Evolutionary conservation across 1,140 invertebrate species (phyloP), one percentile per base, ranked within the genome.

Genomic region (Theocolax elegans): DNA sequence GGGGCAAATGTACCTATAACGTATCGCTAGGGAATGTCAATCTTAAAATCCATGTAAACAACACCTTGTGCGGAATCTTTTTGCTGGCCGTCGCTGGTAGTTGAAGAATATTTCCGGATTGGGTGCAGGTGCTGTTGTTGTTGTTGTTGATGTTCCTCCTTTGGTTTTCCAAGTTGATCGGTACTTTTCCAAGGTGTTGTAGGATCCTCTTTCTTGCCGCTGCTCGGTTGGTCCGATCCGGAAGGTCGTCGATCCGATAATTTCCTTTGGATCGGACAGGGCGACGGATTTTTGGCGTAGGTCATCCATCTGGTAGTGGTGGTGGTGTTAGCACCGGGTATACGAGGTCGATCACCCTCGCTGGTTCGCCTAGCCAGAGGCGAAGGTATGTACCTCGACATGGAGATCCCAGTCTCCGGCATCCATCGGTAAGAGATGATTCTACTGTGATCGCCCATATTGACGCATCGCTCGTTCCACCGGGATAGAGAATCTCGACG

Each of bases 251-350:
- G 49, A 0, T 77, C 74, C 10, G 67, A 48, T 31, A 72, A 64
- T 38, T 68, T 74, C n/a, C 59, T 60, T 31, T 73, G 60, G 8
- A 72, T 29, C 6, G 75, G 65, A 31, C n/a, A 40, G 1, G 77
- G 77, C 2, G 78, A 76, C 9, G 75, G 72, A 56, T 74, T 76
- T 49, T 74, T 79, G 3, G 71, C 62, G 54, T 77, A 80, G 8
- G 72, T 76, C 51, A 79, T 74, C 80, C 80, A 81, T n/a, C 73
- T 71, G 13, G 64, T 13, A 70, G 59, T 19, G 12, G 13, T 2
- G 2, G 25, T 69, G 62, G 25, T 48, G 10, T 23, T 2, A 3
- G 13, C n/a, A 3, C 19, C 56, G 8, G 29, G 10, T 64, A 51
- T 49, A 60, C 23, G 69, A 42, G 42, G 48, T 17, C 73, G 63